Conservation (phyloP, 1,140 invertebrate genomes). For the Charaxes varanes region DNA sequence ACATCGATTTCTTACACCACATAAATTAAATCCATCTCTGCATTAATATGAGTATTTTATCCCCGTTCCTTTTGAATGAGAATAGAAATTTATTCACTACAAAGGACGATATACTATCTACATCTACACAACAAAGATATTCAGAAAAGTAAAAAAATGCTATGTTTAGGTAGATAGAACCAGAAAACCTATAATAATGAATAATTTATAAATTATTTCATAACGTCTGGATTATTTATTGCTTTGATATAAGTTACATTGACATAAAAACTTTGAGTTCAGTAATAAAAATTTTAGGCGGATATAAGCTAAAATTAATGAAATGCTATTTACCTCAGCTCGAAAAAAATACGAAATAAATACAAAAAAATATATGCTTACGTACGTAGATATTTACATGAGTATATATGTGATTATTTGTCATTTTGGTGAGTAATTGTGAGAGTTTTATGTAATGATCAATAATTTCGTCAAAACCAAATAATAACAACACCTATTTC, state of each 20-base stretch:
- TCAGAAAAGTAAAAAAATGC: no score
- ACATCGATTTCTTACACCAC: no score
- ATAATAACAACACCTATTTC: constrained; percentile 15
- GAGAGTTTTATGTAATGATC: constrained; percentile 16
- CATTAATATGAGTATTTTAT: no score
- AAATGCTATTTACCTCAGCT: background rate
- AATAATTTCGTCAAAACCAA: constrained; percentile 22
- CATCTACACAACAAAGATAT: no score
- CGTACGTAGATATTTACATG: no score
- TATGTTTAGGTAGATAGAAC: no score
- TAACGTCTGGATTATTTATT: background rate
- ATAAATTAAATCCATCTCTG: no score
- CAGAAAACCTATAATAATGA: background rate
- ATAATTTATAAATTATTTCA: constrained; percentile 1
- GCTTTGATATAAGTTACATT: background rate
- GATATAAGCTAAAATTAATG: background rate
- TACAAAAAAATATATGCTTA: background rate
- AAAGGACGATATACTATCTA: no score
- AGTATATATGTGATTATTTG: background rate
- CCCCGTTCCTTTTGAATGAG: no score
- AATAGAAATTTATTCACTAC: no score
- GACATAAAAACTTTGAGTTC: no score
- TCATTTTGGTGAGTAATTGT: background rate
- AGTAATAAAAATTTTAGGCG: background rate
- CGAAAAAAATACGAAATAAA: background rate